Percentiles rank a stretch among this genome's conserved stretches.
These are phyloP conservation scores for Chrysaora quinquecirrha DNA, from an alignment of 30 jellyfish, hydroid and myxozoan genomes.

Conservation along the genomic window DNA sequence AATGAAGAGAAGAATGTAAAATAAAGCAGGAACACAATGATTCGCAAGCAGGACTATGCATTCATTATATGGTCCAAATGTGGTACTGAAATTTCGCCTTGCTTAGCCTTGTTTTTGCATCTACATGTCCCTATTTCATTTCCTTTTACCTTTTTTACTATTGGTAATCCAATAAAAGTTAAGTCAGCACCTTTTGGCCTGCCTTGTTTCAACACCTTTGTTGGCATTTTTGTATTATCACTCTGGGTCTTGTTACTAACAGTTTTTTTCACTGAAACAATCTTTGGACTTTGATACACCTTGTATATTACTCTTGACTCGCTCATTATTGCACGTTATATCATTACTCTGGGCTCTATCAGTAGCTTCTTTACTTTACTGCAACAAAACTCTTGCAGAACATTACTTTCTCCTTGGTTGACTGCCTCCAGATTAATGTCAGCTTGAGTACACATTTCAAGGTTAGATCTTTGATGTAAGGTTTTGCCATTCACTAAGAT, in stretches of 20 bases:
- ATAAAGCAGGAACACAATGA: too few relatives aligned
- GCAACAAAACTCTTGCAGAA: too few relatives aligned
- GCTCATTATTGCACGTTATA: not conserved
- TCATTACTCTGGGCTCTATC: conserved; percentile 1
- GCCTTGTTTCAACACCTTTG: conserved; percentile 41
- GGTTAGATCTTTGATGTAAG: not conserved
- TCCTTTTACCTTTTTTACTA: conserved; percentile 2
- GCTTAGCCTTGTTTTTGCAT: not conserved
- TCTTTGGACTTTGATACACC: conserved; percentile 3
- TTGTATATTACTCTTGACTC: not conserved
- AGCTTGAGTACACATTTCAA: not conserved
- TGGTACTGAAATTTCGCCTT: not conserved
- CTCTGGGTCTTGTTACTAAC: not conserved
- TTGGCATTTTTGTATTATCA: conserved; percentile 9
- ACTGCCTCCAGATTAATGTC: too few relatives aligned
- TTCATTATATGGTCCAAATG: not conserved
- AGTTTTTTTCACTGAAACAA: not conserved
- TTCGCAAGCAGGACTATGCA: too few relatives aligned
- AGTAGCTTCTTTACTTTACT: not conserved
- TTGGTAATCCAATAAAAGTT: conserved; percentile 33
- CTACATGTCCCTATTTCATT: not conserved
- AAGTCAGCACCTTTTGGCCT: conserved; percentile 46
- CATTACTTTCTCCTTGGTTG: too few relatives aligned
- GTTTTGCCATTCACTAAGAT: not conserved
- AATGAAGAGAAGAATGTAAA: not conserved